phyloP scores from a whole-genome alignment of 64 coral and sea anemone genomes.

The Dendrophyllia cribrosa region DNA sequence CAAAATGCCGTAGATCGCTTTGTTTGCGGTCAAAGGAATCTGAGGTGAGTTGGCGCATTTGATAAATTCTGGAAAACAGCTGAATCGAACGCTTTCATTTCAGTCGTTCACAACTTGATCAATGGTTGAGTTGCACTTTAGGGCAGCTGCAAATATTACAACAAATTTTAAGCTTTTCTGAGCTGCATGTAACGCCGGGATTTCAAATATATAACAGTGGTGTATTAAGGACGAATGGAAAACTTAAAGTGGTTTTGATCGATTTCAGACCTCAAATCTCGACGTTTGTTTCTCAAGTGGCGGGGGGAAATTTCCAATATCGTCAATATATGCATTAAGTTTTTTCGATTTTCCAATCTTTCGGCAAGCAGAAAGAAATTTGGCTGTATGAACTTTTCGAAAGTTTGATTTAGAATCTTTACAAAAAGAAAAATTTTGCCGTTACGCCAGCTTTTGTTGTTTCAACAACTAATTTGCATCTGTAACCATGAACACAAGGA shows the following conservation, averaged over 20 bases:
- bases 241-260: background rate
- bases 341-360: background rate
- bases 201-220: no score
- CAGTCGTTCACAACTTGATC: background rate
- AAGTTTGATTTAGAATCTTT: background rate
- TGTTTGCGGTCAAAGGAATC: background rate
- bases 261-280: background rate
- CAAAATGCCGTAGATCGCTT: background rate
- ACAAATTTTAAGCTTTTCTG: background rate
- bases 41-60: background rate
- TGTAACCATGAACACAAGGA: slow-evolving; percentile 65
- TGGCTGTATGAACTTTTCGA: background rate
- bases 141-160: background rate
- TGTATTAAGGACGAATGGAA: background rate
- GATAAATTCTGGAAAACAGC: background rate
- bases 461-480: slow-evolving; percentile 8
- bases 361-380: background rate
- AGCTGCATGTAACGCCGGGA: no score
- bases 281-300: slow-evolving; percentile 27
- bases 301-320: background rate
- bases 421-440: background rate
- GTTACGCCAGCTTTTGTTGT: slow-evolving; percentile 13
- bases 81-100: background rate
- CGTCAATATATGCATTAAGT: background rate
- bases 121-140: no score